Conservation (phyloP, 2,888 invertebrate species). For the Pandemis cinnamomeana region DNA sequence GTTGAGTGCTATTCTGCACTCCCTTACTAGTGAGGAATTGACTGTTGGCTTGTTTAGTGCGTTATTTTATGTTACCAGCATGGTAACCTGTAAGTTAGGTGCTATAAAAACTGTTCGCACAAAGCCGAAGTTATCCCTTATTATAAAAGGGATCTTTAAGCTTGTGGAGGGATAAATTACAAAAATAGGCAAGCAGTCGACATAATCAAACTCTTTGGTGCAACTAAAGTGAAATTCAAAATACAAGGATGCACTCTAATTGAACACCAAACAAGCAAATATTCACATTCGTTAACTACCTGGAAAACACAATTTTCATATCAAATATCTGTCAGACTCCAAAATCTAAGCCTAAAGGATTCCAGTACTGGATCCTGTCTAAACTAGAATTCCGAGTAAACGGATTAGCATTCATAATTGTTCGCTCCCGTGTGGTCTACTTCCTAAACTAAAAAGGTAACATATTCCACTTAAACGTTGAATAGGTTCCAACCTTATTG, state of each 20-base stretch:
- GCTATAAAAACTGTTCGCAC: no score
- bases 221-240: background rate
- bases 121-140: no score
- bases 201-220: background rate
- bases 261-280: background rate
- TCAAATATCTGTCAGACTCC: background rate
- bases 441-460: background rate
- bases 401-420: slow-evolving; percentile 24
- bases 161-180: no score
- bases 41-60: no score
- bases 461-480: background rate
- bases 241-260: background rate
- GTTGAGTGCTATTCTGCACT: no score
- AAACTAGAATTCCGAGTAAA: background rate
- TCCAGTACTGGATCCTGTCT: background rate
- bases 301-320: background rate
- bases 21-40: no score
- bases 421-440: background rate
- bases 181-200: no score
- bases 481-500: background rate
- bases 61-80: no score
- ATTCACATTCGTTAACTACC: background rate
- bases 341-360: slow-evolving; percentile 7
- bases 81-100: no score
- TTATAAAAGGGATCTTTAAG: no score